phyloP scores from a whole-genome alignment of 2,888 invertebrate genomes.

The Eucera pruinosa region DNA sequence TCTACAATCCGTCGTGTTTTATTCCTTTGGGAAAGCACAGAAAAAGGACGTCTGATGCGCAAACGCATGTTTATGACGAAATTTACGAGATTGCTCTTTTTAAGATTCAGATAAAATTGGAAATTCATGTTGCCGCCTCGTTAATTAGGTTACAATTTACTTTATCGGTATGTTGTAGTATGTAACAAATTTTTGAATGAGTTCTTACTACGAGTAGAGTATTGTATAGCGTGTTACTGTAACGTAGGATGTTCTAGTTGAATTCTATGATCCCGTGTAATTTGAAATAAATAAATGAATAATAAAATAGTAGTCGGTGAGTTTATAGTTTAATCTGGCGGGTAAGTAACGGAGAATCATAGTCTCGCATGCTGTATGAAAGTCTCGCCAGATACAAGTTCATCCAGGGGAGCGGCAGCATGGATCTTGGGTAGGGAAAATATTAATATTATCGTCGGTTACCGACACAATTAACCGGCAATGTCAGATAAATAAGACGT shows the following conservation, averaged over 20 bases:
- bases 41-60: not conserved
- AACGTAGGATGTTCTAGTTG: too few relatives aligned
- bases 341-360: not conserved
- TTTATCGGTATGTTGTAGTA: not conserved
- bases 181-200: not conserved
- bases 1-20: not conserved
- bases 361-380: not conserved
- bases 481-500: slow-evolving; percentile 62
- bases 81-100: slow-evolving; percentile 8
- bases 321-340: not conserved
- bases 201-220: not conserved
- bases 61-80: not conserved
- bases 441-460: slow-evolving; percentile 53
- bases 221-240: too few relatives aligned
- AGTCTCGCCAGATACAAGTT: not conserved
- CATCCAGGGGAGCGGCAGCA: not conserved
- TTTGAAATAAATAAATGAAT: too few relatives aligned
- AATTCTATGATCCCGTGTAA: too few relatives aligned
- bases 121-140: not conserved
- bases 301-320: not conserved
- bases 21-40: slow-evolving; percentile 2
- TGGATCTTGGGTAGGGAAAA: not conserved
- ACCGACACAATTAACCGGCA: slow-evolving; percentile 53
- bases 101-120: too few relatives aligned
- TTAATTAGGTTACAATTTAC: not conserved